Percentiles rank a stretch among this genome's conserved stretches.
These are phyloP conservation scores for Leptobrachium ailaonicum DNA, from an alignment of 2,113 vertebrate genomes.

Conservation along the genomic window DNA sequence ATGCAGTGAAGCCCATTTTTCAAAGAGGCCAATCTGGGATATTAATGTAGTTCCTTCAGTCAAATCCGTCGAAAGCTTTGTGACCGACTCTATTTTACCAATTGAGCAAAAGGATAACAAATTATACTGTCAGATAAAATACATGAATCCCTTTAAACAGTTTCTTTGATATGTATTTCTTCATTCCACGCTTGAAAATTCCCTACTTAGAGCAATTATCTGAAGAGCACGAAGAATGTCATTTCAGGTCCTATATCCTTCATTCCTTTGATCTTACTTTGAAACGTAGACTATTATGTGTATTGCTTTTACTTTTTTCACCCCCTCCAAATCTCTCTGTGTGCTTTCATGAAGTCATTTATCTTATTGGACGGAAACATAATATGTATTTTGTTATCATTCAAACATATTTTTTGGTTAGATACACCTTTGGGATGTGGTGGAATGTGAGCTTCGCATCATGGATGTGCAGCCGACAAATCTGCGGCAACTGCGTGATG, in stretches of 20 bases:
- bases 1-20: not conserved
- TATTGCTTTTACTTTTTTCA: conserved; percentile 14
- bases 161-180: conserved; percentile 46
- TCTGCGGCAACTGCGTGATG: no score
- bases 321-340: not conserved
- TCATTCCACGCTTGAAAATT: conserved; percentile 45
- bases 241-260: conserved; percentile 33
- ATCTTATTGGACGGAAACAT: not conserved
- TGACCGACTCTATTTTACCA: conserved; percentile 34
- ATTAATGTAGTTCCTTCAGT: conserved; percentile 33
- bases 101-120: conserved; percentile 36
- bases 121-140: conserved; percentile 44
- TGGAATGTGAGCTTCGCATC: no score
- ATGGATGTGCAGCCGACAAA: no score
- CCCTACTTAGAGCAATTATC: conserved; percentile 45
- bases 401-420: no score
- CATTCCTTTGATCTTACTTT: conserved; percentile 44
- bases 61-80: conserved; percentile 10
- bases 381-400: no score
- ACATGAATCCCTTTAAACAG: conserved; percentile 40
- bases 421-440: no score
- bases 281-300: conserved; percentile 40
- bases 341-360: conserved; percentile 13
- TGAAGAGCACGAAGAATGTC: conserved; percentile 34
- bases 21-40: conserved; percentile 3